Conservation (phyloP, 2,888 invertebrate genomes). For the Onchidella celtica region DNA sequence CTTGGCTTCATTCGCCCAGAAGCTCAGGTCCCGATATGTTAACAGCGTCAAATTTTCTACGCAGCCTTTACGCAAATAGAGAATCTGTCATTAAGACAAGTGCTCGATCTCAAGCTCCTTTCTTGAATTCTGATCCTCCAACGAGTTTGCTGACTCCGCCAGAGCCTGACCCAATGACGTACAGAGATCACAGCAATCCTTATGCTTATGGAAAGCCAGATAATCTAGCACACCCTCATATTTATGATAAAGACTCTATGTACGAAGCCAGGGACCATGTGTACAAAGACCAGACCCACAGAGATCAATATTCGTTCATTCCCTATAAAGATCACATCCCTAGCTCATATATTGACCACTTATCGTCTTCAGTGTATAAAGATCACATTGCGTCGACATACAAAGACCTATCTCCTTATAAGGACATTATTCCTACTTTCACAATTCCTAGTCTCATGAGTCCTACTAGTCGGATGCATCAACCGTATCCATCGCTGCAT, state of each 20-base stretch:
- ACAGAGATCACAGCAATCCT: constrained; percentile 18
- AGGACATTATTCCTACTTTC: constrained; percentile 52
- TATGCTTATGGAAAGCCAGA: constrained; percentile 36
- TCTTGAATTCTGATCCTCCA: constrained; percentile 50
- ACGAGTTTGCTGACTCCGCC: constrained; percentile 37
- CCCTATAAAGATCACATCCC: constrained; percentile 42
- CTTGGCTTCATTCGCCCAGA: constrained; percentile 88
- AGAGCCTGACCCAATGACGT: constrained; percentile 32
- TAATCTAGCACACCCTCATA: background rate
- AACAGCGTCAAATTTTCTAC: constrained; percentile 92
- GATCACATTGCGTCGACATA: constrained; percentile 35
- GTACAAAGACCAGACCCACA: constrained; percentile 32
- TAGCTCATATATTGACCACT: constrained; percentile 36
- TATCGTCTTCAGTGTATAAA: constrained; percentile 44
- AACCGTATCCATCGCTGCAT: constrained; percentile 36
- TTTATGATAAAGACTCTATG: constrained; percentile 24
- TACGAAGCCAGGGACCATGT: constrained; percentile 13
- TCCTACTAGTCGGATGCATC: constrained; percentile 44
- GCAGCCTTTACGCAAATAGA: constrained; percentile 94
- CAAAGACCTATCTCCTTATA: constrained; percentile 40
- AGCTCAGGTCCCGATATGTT: constrained; percentile 81
- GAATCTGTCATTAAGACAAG: constrained; percentile 95
- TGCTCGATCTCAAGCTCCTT: constrained; percentile 80
- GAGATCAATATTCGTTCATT: constrained; percentile 34
- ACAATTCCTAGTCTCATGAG: constrained; percentile 53